These are phyloP conservation scores for Papilio polytes DNA, from an alignment of 1,140 invertebrate species.

Conservation along the genomic window DNA sequence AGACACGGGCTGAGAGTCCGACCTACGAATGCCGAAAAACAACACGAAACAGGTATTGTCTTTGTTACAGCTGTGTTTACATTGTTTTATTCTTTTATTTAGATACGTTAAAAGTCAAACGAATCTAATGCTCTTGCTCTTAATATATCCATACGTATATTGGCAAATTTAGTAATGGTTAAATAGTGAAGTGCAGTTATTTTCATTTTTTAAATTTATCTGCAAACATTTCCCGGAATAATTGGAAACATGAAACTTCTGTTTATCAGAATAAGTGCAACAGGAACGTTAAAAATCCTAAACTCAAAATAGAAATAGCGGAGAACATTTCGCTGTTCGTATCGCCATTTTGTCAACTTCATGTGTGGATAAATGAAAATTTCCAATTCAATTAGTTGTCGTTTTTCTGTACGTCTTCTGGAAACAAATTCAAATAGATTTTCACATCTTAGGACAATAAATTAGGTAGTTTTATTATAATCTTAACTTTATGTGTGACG, in stretches of 20 bases:
- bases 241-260: neutral
- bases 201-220: neutral
- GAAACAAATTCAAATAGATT: too few relatives aligned
- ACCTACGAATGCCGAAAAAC: slow-evolving; percentile 14
- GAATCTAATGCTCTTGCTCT: too few relatives aligned
- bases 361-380: neutral
- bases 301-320: neutral
- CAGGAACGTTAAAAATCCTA: neutral
- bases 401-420: neutral
- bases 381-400: neutral
- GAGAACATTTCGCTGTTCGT: neutral
- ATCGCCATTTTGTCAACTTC: neutral
- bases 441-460: too few relatives aligned
- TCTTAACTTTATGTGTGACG: too few relatives aligned
- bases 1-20: neutral
- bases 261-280: neutral
- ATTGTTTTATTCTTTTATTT: neutral
- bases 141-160: too few relatives aligned
- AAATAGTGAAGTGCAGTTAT: neutral
- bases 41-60: neutral
- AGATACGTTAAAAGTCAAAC: neutral
- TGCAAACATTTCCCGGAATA: neutral
- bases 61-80: neutral
- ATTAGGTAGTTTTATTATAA: too few relatives aligned
- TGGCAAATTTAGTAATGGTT: neutral